These are phyloP conservation scores for Drosophila helvetica DNA, from an alignment of 2,888 invertebrate genomes.

Conservation along the genomic window DNA sequence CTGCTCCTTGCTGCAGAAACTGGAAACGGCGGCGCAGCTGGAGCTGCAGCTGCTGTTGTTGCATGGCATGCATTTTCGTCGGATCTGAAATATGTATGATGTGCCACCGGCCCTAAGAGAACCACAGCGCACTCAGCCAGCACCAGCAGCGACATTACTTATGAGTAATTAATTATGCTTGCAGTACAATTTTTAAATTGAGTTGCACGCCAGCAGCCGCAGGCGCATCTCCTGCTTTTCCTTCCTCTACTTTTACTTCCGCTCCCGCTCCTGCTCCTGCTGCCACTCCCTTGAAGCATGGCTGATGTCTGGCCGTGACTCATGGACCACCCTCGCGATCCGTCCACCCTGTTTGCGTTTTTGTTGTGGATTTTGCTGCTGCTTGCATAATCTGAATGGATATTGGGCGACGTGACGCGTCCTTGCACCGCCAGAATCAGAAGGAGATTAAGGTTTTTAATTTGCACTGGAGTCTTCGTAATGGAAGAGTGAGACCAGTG, in stretches of 20 bases:
- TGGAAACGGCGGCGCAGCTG: slow-evolving; percentile 40
- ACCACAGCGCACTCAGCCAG: not conserved
- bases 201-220: slow-evolving; percentile 25
- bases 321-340: slow-evolving; percentile 9
- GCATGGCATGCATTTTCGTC: slow-evolving; percentile 35
- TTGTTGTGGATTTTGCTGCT: not conserved
- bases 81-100: slow-evolving; percentile 66
- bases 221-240: slow-evolving; percentile 3
- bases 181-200: slow-evolving; percentile 51
- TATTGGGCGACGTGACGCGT: too few relatives aligned
- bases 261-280: not conserved
- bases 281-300: not conserved
- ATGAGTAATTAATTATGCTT: slow-evolving; percentile 76
- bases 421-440: too few relatives aligned
- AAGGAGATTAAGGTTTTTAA: too few relatives aligned
- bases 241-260: not conserved
- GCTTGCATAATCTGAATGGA: not conserved
- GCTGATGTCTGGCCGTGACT: slow-evolving; percentile 15
- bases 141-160: slow-evolving; percentile 60
- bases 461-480: too few relatives aligned
- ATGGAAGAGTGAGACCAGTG: too few relatives aligned
- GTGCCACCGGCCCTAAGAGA: slow-evolving; percentile 42
- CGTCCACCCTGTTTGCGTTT: not conserved
- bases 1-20: slow-evolving; percentile 34
- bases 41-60: slow-evolving; percentile 14